A percentile compares a stretch with the other conserved stretches of the same genome.
Evolutionary conservation across 2,797 vertebrate genomes (phyloP).

Genomic region (Clarias fuscus): DNA sequence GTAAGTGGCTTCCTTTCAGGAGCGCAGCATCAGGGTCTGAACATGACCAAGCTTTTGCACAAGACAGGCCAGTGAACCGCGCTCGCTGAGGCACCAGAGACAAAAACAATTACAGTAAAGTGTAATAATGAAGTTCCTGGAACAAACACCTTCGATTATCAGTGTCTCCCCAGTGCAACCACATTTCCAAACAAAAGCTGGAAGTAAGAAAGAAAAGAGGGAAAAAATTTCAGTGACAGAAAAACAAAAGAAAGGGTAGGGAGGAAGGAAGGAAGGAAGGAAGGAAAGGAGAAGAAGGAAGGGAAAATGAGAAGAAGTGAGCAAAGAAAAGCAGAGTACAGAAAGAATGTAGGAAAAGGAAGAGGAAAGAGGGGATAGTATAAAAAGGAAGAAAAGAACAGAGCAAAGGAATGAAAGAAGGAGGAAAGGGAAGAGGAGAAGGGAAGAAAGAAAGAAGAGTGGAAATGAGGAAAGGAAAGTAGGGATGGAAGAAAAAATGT

Average conservation of each 20-base stretch:
- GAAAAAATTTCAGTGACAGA: neutral
- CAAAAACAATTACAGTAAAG: neutral
- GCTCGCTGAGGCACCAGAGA: neutral
- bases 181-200: neutral
- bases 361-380: no score
- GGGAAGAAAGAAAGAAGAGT: neutral
- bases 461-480: no score
- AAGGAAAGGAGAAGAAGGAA: no score
- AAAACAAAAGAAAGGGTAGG: neutral
- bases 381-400: neutral
- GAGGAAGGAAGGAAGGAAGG: neutral
- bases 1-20: neutral
- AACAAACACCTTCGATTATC: neutral
- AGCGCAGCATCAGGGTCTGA: neutral
- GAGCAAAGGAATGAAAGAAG: neutral
- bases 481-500: no score
- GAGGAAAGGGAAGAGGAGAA: neutral
- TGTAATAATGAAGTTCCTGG: neutral
- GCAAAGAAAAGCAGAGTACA: no score
- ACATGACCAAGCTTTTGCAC: neutral
- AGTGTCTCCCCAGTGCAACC: neutral
- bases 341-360: no score
- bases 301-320: no score
- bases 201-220: neutral
- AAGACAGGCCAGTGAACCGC: neutral